phyloP scores from a whole-genome alignment of 2,113 vertebrate genomes.

The Podocnemis expansa region DNA sequence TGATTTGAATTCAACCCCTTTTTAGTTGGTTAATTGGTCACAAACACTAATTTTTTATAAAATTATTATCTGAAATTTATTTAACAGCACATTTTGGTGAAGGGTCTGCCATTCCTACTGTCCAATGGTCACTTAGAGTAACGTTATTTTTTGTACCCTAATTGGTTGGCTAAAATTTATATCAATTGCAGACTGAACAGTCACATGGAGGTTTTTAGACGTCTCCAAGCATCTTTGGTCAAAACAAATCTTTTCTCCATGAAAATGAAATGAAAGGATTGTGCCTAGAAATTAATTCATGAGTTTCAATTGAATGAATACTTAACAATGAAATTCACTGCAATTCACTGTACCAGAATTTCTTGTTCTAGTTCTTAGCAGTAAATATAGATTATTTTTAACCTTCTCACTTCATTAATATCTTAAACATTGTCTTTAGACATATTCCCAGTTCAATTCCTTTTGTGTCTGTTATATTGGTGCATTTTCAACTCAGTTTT shows the following conservation, averaged over 20 bases:
- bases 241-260: background rate
- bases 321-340: background rate
- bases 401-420: too few relatives aligned
- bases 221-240: background rate
- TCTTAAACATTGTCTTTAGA: background rate
- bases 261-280: background rate
- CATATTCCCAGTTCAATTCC: background rate
- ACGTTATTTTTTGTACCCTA: background rate
- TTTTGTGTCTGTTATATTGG: background rate
- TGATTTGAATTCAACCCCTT: background rate
- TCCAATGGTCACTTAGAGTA: fast-evolving
- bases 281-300: background rate
- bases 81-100: background rate
- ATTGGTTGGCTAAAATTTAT: fast-evolving
- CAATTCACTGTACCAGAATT: background rate
- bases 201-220: background rate
- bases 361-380: background rate
- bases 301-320: background rate
- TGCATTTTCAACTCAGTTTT: background rate
- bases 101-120: background rate
- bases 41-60: background rate
- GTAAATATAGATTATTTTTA: background rate
- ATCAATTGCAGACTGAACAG: background rate
- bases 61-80: background rate
- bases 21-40: background rate